Base-by-base conservation (phyloP, 2,113 vertebrate genomes). In the Callaeas wilsoni region DNA sequence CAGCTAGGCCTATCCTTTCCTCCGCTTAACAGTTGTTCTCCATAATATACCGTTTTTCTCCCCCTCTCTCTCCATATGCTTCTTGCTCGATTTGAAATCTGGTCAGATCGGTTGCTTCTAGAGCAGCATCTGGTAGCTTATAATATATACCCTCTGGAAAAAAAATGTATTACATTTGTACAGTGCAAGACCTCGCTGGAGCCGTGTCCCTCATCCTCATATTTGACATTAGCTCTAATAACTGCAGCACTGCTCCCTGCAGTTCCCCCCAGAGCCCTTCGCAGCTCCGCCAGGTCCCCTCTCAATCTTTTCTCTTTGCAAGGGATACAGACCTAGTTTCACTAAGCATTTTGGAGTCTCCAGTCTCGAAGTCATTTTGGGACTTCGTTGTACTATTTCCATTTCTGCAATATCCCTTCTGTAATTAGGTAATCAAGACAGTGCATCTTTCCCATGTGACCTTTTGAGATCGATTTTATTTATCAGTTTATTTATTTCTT, bases 61-160 rank as follows among this genome's bases (percentile, higher is more conserved):
- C 80, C 89, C 52, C 86, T 78, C 80, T 95, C 76, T 74, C 85
- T 90, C 87, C 89, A 89, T 93, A 93, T 91, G 80, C 83, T 93
- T 92, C 94, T 97, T 69, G 55, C 76, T 91, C 88, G 70, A 93
- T 94, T 94, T 91, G 82, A 96, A 97, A 95, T 84, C 78, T 95
- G 91, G 94, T 94, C 91, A 88, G 87, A 88, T 80, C 12, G 1
- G 93, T 94, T 17, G 16, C 92, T 95, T 95, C 93, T 97, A 95
- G 95, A 94, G 90, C 86, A 89, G 90, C 93, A 95, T 84, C 95
- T 95, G 87, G 82, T 96, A 92, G 80, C 41, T 92, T 96, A 95
- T 95, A 94, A 97, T 93, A 93, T 73, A 96, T 82, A 93, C 83
- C 95, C 90, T 87, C 96, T 96, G 96, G 90, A 93, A 97, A 95